Evolutionary conservation across 2,888 invertebrate genomes (phyloP).

Genomic region (Ligdia adustata): DNA sequence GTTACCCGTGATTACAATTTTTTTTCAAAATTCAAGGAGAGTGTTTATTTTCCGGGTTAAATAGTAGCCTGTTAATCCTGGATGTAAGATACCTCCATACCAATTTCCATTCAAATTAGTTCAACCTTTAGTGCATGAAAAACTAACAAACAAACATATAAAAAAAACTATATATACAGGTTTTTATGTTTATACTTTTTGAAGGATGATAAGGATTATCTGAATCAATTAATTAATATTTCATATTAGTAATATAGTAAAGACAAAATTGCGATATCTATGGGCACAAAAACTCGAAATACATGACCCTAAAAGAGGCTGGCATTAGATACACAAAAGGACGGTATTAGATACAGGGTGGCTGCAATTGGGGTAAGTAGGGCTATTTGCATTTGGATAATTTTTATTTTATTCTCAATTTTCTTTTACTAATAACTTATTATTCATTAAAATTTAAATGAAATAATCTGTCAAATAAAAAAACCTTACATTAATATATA

Average conservation of each 20-base stretch:
- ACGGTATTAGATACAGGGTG: not conserved
- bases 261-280: not conserved
- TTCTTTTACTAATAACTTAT: too few species aligned
- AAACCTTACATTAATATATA: constrained; percentile 6
- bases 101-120: too few species aligned
- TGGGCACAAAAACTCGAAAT: constrained; percentile 1
- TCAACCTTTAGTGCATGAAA: too few species aligned
- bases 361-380: constrained; percentile 1
- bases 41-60: not conserved
- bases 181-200: too few species aligned
- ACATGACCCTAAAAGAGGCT: not conserved
- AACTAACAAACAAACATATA: too few species aligned
- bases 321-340: not conserved
- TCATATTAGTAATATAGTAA: constrained; percentile 1
- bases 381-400: constrained; percentile 1
- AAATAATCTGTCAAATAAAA: constrained; percentile 1
- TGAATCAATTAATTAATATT: too few species aligned
- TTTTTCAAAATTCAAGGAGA: not conserved
- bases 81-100: constrained; percentile 1
- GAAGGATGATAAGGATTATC: too few species aligned
- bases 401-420: too few species aligned
- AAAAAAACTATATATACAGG: too few species aligned
- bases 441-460: not conserved
- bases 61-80: not conserved
- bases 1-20: not conserved